Base-by-base conservation (phyloP, 2,113 vertebrate species). In the Apeltes quadracus region DNA sequence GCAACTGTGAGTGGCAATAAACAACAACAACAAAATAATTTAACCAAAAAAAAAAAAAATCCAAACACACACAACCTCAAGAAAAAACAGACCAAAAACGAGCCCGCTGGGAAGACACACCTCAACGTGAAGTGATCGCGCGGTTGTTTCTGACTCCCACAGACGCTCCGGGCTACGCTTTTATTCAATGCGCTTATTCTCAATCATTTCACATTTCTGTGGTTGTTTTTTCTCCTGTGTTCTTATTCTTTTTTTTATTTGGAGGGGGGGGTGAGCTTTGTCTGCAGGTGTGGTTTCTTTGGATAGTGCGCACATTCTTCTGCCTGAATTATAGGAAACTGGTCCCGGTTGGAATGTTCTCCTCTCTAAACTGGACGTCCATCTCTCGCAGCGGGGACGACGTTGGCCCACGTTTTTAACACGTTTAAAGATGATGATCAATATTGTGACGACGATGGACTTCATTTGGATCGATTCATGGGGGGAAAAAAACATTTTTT, bases 71-170 rank as follows among this genome's bases (percentile, higher is more conserved):
- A 32, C 29, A 34, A 34, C 5, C 32, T 34, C 32, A 34, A 34
- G 32, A 15, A 48, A 16, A 8, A n/a, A 48, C 7, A 59, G 39
- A 43, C 38, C 51, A 61, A 44, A 44, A 18, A 22, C 6, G 22
- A 58, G 32, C n/a, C 39, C 55, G 20, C 18, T 5, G 46, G 66
- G 62, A 63, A 76, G 82, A 88, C 87, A 87, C 88, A 86, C 88
- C 89, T 88, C 66, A 66, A 16, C 66, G 16, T 73, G 64, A 84
- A 80, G 64, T 50, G 34, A 38, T 63, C 62, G 50, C 64, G 15
- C 63, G 54, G 64, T 61, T 69, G 71, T 65, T 76, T 77, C 44
- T 77, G 69, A 84, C 67, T 88, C 81, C 84, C 44, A n/a, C 62
- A 78, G 69, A 65, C 22, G 23, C 48, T 9, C 71, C 46, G 36